A percentile compares a stretch with the other conserved stretches of the same genome.
Conservation (phyloP, 2,888 invertebrate species). For the Erebia epiphron region DNA sequence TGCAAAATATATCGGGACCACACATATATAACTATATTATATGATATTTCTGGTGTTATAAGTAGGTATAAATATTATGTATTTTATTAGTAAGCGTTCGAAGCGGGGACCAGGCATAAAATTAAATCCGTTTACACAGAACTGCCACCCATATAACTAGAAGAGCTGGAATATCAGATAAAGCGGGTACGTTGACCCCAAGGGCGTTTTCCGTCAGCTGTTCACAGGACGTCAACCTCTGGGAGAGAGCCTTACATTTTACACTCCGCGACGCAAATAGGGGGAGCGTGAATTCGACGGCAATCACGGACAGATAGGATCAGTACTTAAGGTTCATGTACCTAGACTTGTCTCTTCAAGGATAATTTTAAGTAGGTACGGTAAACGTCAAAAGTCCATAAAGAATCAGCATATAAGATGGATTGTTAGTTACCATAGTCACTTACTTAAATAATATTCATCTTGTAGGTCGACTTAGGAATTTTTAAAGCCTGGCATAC, state of each 20-base stretch:
- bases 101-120: not conserved
- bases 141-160: constrained; percentile 29
- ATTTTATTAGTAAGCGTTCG: no score
- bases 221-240: constrained; percentile 65
- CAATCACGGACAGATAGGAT: not conserved
- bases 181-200: constrained; percentile 57
- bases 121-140: constrained; percentile 29
- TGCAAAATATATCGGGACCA: no score
- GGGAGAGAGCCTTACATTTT: constrained; percentile 34
- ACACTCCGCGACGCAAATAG: constrained; percentile 14
- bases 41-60: no score
- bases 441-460: no score
- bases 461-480: no score
- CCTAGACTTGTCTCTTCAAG: not conserved
- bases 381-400: no score
- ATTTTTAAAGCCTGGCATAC: no score
- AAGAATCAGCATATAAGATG: no score
- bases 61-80: no score
- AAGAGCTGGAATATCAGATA: constrained; percentile 36
- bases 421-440: no score
- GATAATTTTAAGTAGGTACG: no score
- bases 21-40: no score
- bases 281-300: constrained; percentile 12
- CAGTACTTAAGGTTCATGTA: not conserved
- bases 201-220: constrained; percentile 70